Evolutionary conservation across 2,113 vertebrate species (phyloP), one percentile per base, ranked within the genome.

Genomic region (Gambusia holbrooki): DNA sequence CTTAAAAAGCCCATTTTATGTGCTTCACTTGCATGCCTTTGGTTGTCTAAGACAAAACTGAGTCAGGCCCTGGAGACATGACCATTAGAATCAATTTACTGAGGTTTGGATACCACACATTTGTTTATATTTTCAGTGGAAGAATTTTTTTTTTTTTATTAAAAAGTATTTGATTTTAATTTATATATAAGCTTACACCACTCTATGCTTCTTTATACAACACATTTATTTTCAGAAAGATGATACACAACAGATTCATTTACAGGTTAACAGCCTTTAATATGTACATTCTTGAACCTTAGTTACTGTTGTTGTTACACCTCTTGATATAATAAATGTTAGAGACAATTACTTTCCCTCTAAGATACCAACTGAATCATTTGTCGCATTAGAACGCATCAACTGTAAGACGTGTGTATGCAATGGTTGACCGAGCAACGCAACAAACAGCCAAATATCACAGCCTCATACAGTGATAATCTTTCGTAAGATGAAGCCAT

Each of bases 281-380:
- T 89, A 84, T 79, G 37, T 63, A 58, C 81, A 89, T 85, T 89
- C 71, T 35, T 77, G 65, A 45, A 74, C 42, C 83, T 61, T 81
- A 51, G 80, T 84, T 81, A 76, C 81, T 33, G 66, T 81, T 83
- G 78, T 61, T 75, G 69, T 82, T 70, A 22, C 42, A 81, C 71
- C 79, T 82, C 64, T 6, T 9, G 3, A 74, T 51, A 45, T 69
- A 28, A 19, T 67, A 63, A 30, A 32, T 74, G 60, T 74, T 6
- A 51, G 63, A 82, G 65, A 48, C 76, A 71, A 74, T 85, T 63
- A 79, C 45, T 66, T 65, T 48, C 66, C 54, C 54, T 71, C 79
- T 15, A 54, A 85, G 71, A 71, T 28, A 28, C 45, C 73, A 64
- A 45, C 62, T 77, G 70, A 60, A 69, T 69, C 74, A 62, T 88